Percentiles rank a stretch among this genome's conserved stretches.
phyloP scores from a whole-genome alignment of 2,797 vertebrate species.

The Smutsia gigantea region DNA sequence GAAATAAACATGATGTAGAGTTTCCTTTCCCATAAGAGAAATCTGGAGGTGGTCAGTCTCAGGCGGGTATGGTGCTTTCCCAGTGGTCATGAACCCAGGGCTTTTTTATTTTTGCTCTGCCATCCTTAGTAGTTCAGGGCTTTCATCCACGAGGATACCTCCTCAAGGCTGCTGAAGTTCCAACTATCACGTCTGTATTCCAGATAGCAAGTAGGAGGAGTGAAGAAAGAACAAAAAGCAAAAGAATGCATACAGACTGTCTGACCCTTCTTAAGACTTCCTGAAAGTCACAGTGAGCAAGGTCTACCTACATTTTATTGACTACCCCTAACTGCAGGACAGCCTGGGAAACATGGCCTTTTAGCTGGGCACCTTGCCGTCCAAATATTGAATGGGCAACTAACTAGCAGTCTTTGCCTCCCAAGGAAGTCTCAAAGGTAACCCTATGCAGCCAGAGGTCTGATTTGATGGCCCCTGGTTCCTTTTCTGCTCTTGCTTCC shows the following conservation, averaged over 20 bases:
- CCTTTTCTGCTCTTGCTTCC: not conserved
- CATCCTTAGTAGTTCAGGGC: not conserved
- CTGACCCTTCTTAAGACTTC: not conserved
- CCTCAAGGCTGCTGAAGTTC: not conserved
- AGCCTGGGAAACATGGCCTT: not conserved
- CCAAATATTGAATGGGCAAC: not conserved
- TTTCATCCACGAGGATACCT: not conserved
- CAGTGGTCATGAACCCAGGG: not conserved
- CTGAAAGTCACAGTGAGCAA: not conserved
- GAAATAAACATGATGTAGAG: not conserved
- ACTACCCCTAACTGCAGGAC: not conserved
- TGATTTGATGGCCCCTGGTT: not conserved
- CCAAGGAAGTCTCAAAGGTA: not conserved
- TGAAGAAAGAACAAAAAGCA: not conserved
- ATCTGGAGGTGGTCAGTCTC: not conserved
- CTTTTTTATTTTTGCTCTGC: not conserved
- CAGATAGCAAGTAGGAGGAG: not conserved
- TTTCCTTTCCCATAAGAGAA: not conserved
- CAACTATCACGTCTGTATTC: not conserved
- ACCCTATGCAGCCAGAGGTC: not conserved
- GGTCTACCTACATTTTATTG: not conserved
- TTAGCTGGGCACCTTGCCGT: not conserved
- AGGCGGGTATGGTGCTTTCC: not conserved
- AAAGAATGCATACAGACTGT: not conserved
- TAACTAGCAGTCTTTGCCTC: not conserved